A percentile compares a stretch with the other conserved stretches of the same genome.
phyloP scores from a whole-genome alignment of 2,888 invertebrate species.

The Meiosimyza platycephala region DNA sequence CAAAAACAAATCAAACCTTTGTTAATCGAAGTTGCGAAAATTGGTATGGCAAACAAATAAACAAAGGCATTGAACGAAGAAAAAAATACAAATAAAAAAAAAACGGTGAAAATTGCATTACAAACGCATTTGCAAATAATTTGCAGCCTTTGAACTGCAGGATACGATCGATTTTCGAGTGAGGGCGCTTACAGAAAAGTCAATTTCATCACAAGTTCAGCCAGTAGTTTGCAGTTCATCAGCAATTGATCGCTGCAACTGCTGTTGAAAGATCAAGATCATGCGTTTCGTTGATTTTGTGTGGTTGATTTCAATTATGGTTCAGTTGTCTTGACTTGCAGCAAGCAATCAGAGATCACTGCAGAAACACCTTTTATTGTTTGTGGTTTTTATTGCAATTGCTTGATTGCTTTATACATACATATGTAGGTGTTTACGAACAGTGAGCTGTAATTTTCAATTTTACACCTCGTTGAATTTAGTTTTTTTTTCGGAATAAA shows the following conservation, averaged over 20 bases:
- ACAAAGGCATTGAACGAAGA: neutral
- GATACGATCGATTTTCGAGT: too few species aligned
- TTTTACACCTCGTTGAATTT: constrained; percentile 31
- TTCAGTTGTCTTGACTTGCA: constrained; percentile 6
- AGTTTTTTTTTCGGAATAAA: neutral
- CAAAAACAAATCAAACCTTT: constrained; percentile 43
- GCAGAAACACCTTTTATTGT: too few species aligned
- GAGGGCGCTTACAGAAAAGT: too few species aligned
- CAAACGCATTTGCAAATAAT: constrained; percentile 22
- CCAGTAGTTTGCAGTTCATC: too few species aligned
- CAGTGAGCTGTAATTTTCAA: constrained; percentile 29
- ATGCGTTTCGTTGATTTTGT: constrained; percentile 17
- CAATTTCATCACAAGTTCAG: too few species aligned
- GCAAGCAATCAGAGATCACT: too few species aligned
- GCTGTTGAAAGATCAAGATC: neutral
- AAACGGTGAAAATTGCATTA: constrained; percentile 17
- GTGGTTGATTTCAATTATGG: constrained; percentile 31
- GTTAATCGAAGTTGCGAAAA: constrained; percentile 32
- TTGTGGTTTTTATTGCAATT: too few species aligned
- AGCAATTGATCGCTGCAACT: too few species aligned
- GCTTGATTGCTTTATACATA: too few species aligned
- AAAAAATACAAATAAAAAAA: too few species aligned
- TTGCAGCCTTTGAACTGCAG: constrained; percentile 18
- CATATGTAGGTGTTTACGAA: too few species aligned
- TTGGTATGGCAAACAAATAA: constrained; percentile 38